Evolutionary conservation across 1,140 invertebrate genomes (phyloP), one percentile per base, ranked within the genome.

Genomic region (Drosophila nannoptera): DNA sequence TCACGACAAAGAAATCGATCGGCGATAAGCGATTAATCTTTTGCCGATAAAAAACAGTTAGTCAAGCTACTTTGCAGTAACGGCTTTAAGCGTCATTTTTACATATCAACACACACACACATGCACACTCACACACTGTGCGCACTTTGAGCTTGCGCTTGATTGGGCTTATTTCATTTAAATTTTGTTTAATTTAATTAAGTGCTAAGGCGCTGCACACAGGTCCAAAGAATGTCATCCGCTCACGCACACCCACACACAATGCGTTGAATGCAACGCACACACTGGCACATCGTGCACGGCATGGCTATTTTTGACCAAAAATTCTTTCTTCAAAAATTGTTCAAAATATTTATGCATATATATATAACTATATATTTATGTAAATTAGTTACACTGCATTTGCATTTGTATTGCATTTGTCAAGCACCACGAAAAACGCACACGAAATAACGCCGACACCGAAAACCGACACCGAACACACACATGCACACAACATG

Each of bases 391-490:
- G 50, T 67, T 71, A 71, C 69, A 61, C 63, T 69, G 63, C 56
- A 66, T 49, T 63, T 80, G 77, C 73, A 80, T 70, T 73, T 80
- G 75, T 70, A 52, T 60, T 80, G 73, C 77, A 80, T 70, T 73
- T 80, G 75, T 70, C 69, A 65, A 69, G 61, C 59, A 65, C 40
- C 56, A 22, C 22, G 56, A 63, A 80, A 80, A 52, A 52, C 32
- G 16, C 45, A 77, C 58, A 73, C 60, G 66, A 61, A 77, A 69
- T 73, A 65, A 69, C 73, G 77, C 68, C 58, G 76, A 56, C 29
- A 58, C 14, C 59, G 59, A 52, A 52, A 40, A 65, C 45, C 46
- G 61, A 69, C 36, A 69, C 67, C 60, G 66, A 50, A 52, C 32
- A 65, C 53, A 65, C 46, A 74, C 42, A 65, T 50, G 63, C 69